phyloP scores from a whole-genome alignment of 2,888 invertebrate species.

The Hyposoter dolosus region DNA sequence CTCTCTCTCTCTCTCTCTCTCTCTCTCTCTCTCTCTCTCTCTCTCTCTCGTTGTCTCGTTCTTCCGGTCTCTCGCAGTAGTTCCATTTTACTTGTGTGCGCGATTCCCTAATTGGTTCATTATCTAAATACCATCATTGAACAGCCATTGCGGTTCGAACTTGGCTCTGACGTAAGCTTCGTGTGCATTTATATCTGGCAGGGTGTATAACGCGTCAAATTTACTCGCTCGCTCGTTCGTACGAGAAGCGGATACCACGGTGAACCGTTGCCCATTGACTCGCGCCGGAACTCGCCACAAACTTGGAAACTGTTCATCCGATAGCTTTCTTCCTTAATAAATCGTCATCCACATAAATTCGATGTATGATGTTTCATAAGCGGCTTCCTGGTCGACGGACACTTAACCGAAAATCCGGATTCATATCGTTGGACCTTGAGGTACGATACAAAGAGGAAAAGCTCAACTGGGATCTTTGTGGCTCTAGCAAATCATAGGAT shows the following conservation, averaged over 20 bases:
- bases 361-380: background rate
- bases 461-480: background rate
- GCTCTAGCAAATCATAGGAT: background rate
- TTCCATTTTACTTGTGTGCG: constrained; percentile 45
- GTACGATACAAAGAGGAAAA: background rate
- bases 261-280: background rate
- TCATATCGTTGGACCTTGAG: background rate
- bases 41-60: background rate
- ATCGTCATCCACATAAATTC: background rate
- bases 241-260: constrained; percentile 21
- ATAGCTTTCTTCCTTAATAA: background rate
- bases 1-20: background rate
- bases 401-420: background rate
- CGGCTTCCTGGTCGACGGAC: background rate
- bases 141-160: constrained; percentile 67
- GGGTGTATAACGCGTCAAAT: constrained; percentile 51
- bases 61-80: background rate
- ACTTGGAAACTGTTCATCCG: constrained; percentile 50
- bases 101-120: constrained; percentile 73
- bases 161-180: constrained; percentile 57
- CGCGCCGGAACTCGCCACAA: constrained; percentile 15
- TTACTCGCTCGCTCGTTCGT: constrained; percentile 41
- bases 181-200: constrained; percentile 24
- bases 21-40: background rate
- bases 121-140: constrained; percentile 71